These are phyloP conservation scores for Syngnathus rostellatus DNA, from an alignment of 2,797 vertebrate genomes.

Conservation along the genomic window DNA sequence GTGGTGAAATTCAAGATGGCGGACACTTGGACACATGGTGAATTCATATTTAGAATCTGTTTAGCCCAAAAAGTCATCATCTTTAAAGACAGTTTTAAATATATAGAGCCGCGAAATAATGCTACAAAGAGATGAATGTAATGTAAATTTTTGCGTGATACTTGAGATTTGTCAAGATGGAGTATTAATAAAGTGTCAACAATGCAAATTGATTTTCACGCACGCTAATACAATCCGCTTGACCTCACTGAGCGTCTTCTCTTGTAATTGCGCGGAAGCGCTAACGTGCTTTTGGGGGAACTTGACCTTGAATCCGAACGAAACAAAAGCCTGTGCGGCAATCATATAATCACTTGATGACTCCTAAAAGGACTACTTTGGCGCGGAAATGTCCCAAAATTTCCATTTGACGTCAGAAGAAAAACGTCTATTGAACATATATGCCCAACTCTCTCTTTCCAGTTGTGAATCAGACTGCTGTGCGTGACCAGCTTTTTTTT, in stretches of 20 bases:
- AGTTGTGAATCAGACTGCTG: conserved; percentile 74
- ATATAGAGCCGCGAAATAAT: no score
- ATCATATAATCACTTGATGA: not conserved
- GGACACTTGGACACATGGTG: no score
- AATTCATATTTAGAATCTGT: not conserved
- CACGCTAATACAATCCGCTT: not conserved
- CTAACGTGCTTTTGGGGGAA: not conserved
- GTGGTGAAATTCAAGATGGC: conserved; percentile 9
- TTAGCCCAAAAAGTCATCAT: not conserved
- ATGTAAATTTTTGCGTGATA: conserved; percentile 68
- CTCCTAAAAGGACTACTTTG: not conserved
- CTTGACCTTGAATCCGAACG: not conserved
- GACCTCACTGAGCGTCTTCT: conserved; percentile 3
- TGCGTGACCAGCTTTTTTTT: conserved; percentile 68
- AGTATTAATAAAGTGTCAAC: conserved; percentile 44
- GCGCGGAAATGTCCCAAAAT: not conserved
- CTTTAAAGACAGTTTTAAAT: no score
- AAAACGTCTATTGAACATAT: no score
- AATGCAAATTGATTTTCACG: conserved; percentile 27
- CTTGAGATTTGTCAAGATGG: conserved; percentile 76
- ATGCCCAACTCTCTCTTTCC: conserved; percentile 76
- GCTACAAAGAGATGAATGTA: conserved; percentile 61
- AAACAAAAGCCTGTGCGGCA: not conserved
- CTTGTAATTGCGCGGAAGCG: not conserved
- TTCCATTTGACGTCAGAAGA: not conserved